Percentiles rank a stretch among this genome's conserved stretches.
Conservation (phyloP, 2,113 vertebrate genomes). For the Phoxinus phoxinus region DNA sequence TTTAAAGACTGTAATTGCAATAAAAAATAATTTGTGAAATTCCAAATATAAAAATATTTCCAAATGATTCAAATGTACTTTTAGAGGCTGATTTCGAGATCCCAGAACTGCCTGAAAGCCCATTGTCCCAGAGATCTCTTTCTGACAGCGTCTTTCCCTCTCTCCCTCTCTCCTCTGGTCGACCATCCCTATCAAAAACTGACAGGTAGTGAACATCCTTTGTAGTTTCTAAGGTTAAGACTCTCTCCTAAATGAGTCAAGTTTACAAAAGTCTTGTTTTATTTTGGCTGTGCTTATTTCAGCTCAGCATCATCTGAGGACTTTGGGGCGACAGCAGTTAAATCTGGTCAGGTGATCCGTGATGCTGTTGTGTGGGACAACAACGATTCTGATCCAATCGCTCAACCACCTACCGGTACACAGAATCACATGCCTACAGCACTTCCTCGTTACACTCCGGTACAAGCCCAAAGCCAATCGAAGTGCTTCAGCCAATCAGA, state of each 20-base stretch:
- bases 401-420: constrained; percentile 28
- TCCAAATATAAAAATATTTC: neutral
- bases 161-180: constrained; percentile 62
- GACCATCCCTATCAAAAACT: constrained; percentile 62
- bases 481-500: constrained; percentile 49
- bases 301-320: constrained; percentile 68
- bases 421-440: constrained; percentile 38
- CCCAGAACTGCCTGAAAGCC: constrained; percentile 59
- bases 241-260: neutral
- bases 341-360: constrained; percentile 61
- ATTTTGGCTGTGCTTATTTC: constrained; percentile 14
- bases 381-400: constrained; percentile 36
- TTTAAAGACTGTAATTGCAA: neutral
- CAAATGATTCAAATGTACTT: constrained; percentile 10
- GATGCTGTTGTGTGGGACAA: constrained; percentile 62
- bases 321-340: constrained; percentile 45
- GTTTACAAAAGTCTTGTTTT: neutral
- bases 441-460: constrained; percentile 24
- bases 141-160: constrained; percentile 41
- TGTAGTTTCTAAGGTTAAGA: neutral
- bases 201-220: constrained; percentile 64
- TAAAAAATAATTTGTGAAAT: neutral
- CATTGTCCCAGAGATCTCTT: constrained; percentile 34
- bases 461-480: constrained; percentile 45
- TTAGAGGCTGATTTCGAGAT: constrained; percentile 75